Evolutionary conservation across 2,113 vertebrate genomes (phyloP), one percentile per base, ranked within the genome.

Genomic region (Ictalurus furcatus): DNA sequence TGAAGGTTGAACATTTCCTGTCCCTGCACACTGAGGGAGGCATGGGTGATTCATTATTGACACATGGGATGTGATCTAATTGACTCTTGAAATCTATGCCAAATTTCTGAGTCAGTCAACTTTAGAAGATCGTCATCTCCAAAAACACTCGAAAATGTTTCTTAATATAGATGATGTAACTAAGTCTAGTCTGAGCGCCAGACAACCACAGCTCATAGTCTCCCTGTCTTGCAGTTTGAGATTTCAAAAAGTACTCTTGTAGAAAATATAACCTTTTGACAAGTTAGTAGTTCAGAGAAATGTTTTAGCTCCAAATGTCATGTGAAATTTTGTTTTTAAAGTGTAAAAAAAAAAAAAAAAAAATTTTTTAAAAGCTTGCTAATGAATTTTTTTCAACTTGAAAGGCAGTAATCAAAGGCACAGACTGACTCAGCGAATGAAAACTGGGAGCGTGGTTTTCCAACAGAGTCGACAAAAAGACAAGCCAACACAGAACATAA

Each of bases 31-130:
- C 3, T 52, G 74, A 65, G 21, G 19, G 11, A 37, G 59, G 16
- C 67, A 19, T 12, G 40, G 74, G 4, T 89, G 65, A 89, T 84
- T 82, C n/a, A 28, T 92, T 92, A 90, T 44, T 92, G 90, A 94
- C 92, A 92, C 78, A 92, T 82, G 58, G 93, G 92, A 94, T 94
- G 92, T 93, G 86, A 94, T 87, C 88, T 92, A 91, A 93, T 0
- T 88, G 67, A 87, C 87, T 90, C 61, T 44, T 61, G 48, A 48
- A 76, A 84, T 85, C 74, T 81, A 59, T 44, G 37, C 54, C 69
- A 12, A 67, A 16, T 28, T 85, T 54, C 78, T 40, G 87, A 82
- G 34, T 87, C 87, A 82, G 87, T 44, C 37, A 44, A 69, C 69
- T 56, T 83, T 44, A 40, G 48, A 19, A 67, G 65, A 87, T 52